Base-by-base conservation (phyloP, 2,888 invertebrate genomes). In the Mycalesis mineus region DNA sequence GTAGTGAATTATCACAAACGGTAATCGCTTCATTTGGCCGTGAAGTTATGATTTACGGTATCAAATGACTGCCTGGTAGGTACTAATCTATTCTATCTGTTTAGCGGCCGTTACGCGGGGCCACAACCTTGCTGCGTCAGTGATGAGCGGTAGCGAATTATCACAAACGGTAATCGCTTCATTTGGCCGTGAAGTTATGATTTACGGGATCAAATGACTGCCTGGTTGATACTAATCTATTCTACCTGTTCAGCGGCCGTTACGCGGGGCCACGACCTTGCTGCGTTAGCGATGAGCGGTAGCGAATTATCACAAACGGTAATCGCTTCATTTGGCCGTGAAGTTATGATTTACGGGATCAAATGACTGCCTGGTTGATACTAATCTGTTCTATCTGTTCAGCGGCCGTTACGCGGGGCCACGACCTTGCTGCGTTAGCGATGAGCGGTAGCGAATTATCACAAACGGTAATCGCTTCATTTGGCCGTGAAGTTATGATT, bases 301-400 rank as follows among this genome's bases (percentile, higher is more conserved):
- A n/a, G n/a, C n/a, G n/a, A n/a, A n/a, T n/a, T 77, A 74, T 80
- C 84, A 81, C 80, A 52, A 76, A 69, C 82, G 73, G 73, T 82
- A 83, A 84, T 84, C 84, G 79, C 78, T 84, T 83, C 80, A 82
- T 84, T 84, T 82, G 72, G 69, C 71, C 76, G 82, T 82, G 81
- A 77, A 61, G 76, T 77, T 74, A 79, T 82, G 82, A 83, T 82
- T 80, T 78, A 82, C 71, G 73, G 70, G 71, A 73, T 73, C 67
- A 75, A 78, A 80, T 74, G 73, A 78, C 69, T 76, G 70, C 68
- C 68, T 28, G 37, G 55, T 52, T 42, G 52, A 50, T 44, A 36
- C 22, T 53, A 53, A 53, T 53, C 53, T 37, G n/a, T 48, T n/a
- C 36, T 44, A 44, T 44, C 52, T 31, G 42, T 22, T 42, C 14